phyloP scores from a whole-genome alignment of 2,888 invertebrate species.

The Cyaniris semiargus region DNA sequence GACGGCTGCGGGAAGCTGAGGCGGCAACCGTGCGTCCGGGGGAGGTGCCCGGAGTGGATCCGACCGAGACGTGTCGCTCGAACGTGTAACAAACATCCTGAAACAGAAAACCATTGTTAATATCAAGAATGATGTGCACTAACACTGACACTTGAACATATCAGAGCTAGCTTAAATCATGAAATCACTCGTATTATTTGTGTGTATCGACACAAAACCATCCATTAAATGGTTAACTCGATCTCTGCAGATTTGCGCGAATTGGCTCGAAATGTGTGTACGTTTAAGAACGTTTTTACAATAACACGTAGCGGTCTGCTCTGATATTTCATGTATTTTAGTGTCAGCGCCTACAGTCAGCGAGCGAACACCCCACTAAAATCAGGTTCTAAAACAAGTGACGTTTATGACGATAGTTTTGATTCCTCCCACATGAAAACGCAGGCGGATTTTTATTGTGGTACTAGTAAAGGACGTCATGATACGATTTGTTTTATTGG shows the following conservation, averaged over 20 bases:
- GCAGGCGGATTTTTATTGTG: not conserved
- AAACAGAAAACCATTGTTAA: conserved; percentile 53
- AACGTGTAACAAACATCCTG: conserved; percentile 82
- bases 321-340: too few relatives aligned
- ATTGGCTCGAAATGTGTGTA: too few relatives aligned
- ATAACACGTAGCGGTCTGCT: too few relatives aligned
- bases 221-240: too few relatives aligned
- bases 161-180: too few relatives aligned
- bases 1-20: conserved; percentile 74
- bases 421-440: not conserved
- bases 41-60: conserved; percentile 78
- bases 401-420: not conserved
- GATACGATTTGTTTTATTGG: not conserved
- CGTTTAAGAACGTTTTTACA: too few relatives aligned
- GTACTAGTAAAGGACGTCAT: not conserved
- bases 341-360: too few relatives aligned
- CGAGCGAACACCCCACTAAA: too few relatives aligned
- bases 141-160: not conserved
- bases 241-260: too few relatives aligned
- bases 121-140: not conserved
- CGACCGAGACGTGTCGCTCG: conserved; percentile 65
- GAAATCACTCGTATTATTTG: too few relatives aligned
- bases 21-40: conserved; percentile 75
- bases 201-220: too few relatives aligned
- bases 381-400: not conserved